A percentile compares a stretch with the other conserved stretches of the same genome.
Conservation (phyloP, 2,797 vertebrate species). For the Chromis chromis region DNA sequence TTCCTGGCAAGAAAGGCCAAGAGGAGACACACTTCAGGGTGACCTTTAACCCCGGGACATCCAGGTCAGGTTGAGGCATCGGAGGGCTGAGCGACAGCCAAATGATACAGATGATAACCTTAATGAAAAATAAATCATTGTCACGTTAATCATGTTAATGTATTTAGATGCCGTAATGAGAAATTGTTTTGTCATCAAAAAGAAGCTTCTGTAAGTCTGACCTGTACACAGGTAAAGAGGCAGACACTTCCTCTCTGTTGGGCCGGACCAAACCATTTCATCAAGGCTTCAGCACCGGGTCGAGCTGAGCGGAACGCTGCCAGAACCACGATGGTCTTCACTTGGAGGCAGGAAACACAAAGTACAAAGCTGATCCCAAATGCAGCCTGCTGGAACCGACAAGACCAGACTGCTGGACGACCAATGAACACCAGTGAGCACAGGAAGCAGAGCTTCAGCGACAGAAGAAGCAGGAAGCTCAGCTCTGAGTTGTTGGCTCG, state of each 20-base stretch:
- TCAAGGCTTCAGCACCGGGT: conserved; percentile 68
- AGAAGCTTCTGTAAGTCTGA: conserved; percentile 7
- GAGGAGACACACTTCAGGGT: conserved; percentile 77
- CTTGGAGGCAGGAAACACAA: conserved; percentile 74
- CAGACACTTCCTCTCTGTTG: conserved; percentile 80
- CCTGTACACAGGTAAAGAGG: conserved; percentile 78
- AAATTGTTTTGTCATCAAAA: not conserved
- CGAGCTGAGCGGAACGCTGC: conserved; percentile 77
- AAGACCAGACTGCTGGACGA: conserved; percentile 69
- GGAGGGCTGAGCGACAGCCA: conserved; percentile 79
- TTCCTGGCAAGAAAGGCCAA: conserved; percentile 82
- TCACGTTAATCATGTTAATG: not conserved
- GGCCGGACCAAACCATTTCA: conserved; percentile 80
- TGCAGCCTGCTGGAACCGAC: conserved; percentile 73
- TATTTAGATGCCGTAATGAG: not conserved
- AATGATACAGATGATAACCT: conserved; percentile 72
- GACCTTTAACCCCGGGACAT: conserved; percentile 74
- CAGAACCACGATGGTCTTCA: conserved; percentile 81
- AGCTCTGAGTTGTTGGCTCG: conserved; percentile 84
- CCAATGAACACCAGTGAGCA: conserved; percentile 82
- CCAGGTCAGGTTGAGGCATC: conserved; percentile 67
- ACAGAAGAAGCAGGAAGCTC: conserved; percentile 81
- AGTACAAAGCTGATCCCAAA: conserved; percentile 79
- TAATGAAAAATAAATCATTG: conserved; percentile 16
- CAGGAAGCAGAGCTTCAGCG: conserved; percentile 81